Conservation (phyloP, 2,797 vertebrate genomes). For the Melanotaenia pygmaea region DNA sequence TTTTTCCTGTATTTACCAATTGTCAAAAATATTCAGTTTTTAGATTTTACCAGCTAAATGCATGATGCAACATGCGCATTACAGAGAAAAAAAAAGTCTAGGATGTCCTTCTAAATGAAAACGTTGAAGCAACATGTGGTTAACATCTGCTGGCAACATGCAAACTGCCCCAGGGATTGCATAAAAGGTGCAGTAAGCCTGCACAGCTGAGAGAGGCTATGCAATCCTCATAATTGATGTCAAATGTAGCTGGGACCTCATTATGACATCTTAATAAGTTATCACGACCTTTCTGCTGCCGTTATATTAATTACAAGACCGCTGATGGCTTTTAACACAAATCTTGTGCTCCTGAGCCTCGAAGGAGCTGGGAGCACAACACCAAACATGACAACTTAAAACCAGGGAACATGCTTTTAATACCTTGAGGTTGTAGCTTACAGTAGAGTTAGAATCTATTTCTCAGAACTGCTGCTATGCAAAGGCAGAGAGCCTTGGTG, state of each 20-base stretch:
- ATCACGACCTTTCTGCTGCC: conserved; percentile 62
- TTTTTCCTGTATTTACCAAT: conserved; percentile 11
- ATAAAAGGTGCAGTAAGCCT: conserved; percentile 18
- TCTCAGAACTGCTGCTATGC: conserved; percentile 20
- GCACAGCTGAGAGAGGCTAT: conserved; percentile 29
- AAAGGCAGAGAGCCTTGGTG: conserved; percentile 26
- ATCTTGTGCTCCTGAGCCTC: conserved; percentile 49
- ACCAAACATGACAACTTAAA: conserved; percentile 63
- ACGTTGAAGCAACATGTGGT: too few relatives aligned
- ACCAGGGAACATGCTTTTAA: conserved; percentile 51
- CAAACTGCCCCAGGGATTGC: conserved; percentile 29
- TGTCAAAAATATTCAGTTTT: conserved; percentile 18
- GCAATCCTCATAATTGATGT: conserved; percentile 71
- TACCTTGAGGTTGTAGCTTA: conserved; percentile 40
- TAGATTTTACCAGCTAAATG: conserved; percentile 44
- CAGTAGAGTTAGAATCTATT: conserved; percentile 25
- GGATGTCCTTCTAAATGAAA: conserved; percentile 35
- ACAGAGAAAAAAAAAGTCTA: conserved; percentile 5
- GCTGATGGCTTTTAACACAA: conserved; percentile 70
- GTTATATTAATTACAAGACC: conserved; percentile 70
- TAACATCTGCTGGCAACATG: conserved; percentile 65
- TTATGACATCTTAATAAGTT: conserved; percentile 78
- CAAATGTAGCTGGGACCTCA: conserved; percentile 65
- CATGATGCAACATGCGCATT: conserved; percentile 44
- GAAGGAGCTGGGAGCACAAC: conserved; percentile 31